Evolutionary conservation across 2,888 invertebrate species (phyloP), one percentile per base, ranked within the genome.

Genomic region (Apodemia duryi): DNA sequence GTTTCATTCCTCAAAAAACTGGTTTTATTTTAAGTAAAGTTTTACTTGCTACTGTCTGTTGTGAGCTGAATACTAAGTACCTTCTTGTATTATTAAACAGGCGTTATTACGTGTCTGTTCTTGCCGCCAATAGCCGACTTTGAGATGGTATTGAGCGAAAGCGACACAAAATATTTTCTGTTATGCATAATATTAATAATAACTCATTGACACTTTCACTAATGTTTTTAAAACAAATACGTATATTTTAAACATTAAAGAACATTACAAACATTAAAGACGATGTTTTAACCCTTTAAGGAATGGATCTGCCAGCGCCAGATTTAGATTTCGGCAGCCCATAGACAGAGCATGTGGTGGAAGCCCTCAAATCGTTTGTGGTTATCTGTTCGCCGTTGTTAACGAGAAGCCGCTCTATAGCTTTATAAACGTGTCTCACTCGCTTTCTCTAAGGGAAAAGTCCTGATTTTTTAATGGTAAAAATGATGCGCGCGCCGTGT

Each of bases 141-240:
- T 78, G 77, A 75, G 72, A 73, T 75, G 73, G 70, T 78, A 77
- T 79, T 79, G 72, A 81, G 88, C 85, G 90, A 91, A 90, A 91
- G 90, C 86, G 82, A 82, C 79, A 75, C 77, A 67, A 71, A 75
- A 77, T 77, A 78, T 84, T 84, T 85, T 80, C 80, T 78, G 77
- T 73, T 81, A 74, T 83, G 83, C 79, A 83, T 82, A 82, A 79
- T 81, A 84, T 83, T 84, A 83, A 83, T 81, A 78, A 70, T 72
- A 72, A 71, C 75, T 84, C 80, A 83, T 85, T 83, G 80, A 81
- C 85, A 83, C 90, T 90, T 91, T 91, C 90, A 84, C 88, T 70
- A 68, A 72, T 75, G 69, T 68, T 67, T 69, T 68, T 71, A 63
- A 46, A 65, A 63, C 41, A 13, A 46, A 46, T 13, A 13, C 13